Percentiles rank a stretch among this genome's conserved stretches.
Evolutionary conservation across 1,140 invertebrate species (phyloP).

Genomic region (Lordiphosa mommai): DNA sequence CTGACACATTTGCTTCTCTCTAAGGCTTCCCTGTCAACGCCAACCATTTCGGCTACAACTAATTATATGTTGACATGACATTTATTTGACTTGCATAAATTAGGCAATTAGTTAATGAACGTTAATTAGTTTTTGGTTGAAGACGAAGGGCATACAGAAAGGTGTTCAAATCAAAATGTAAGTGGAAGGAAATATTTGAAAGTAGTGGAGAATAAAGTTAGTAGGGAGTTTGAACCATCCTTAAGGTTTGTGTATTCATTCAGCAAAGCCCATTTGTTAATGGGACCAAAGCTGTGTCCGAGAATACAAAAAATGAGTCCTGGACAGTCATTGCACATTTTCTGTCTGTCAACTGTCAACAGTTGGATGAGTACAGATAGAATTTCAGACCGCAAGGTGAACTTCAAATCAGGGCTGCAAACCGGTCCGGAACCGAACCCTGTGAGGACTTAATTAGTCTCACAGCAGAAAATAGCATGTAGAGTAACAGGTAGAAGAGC

Average conservation of each 20-base stretch:
- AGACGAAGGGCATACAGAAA: slow-evolving; percentile 10
- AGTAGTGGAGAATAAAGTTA: no score
- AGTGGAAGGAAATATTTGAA: neutral
- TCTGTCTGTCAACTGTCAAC: slow-evolving; percentile 19
- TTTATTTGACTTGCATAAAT: slow-evolving; percentile 75
- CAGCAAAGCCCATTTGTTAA: no score
- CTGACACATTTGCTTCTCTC: slow-evolving; percentile 27
- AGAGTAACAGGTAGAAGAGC: no score
- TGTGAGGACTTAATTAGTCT: no score
- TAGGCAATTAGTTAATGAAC: slow-evolving; percentile 65
- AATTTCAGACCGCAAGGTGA: no score
- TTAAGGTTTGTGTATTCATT: no score
- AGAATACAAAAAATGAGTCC: neutral
- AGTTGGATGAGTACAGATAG: no score
- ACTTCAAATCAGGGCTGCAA: no score
- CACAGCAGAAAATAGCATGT: no score
- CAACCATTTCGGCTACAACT: slow-evolving; percentile 42
- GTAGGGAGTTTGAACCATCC: no score
- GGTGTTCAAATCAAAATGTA: slow-evolving; percentile 8
- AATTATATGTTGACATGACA: slow-evolving; percentile 72
- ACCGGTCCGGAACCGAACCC: no score
- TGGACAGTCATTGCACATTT: neutral
- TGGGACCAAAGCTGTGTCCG: no score
- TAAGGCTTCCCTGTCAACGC: slow-evolving; percentile 10
- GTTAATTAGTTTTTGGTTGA: slow-evolving; percentile 57